Evolutionary conservation across 2,113 vertebrate genomes (phyloP).

Genomic region (Notechis scutatus): DNA sequence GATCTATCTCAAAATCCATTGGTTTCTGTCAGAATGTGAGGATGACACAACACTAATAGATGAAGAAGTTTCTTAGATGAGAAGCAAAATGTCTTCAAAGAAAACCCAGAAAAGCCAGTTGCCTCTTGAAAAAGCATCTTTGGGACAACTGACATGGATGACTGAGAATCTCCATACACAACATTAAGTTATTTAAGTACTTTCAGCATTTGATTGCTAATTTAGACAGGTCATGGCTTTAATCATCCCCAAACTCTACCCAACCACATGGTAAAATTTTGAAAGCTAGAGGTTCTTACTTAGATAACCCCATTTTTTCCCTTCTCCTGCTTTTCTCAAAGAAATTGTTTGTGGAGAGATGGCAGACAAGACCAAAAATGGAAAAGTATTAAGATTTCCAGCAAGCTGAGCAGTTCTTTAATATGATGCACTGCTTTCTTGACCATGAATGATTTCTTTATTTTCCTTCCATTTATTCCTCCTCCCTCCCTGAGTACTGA

Average conservation of each 20-base stretch:
- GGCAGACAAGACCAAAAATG: slow-evolving; percentile 3
- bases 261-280: not conserved
- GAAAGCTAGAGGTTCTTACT: not conserved
- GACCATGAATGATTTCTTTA: slow-evolving; percentile 13
- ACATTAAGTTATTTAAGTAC: not conserved
- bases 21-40: not conserved
- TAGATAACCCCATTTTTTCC: not conserved
- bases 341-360: not conserved
- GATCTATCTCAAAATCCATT: not conserved
- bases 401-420: slow-evolving; percentile 42
- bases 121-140: no score
- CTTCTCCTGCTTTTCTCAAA: not conserved
- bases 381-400: slow-evolving; percentile 40
- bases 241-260: not conserved
- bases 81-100: no score
- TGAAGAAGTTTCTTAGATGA: no score
- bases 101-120: no score
- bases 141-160: no score
- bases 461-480: slow-evolving; percentile 35
- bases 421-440: slow-evolving; percentile 48
- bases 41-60: not conserved
- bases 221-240: not conserved
- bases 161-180: no score
- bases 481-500: slow-evolving; percentile 44
- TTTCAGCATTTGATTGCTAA: not conserved